These are phyloP conservation scores for Thelaira solivaga DNA, from an alignment of 2,888 invertebrate genomes.

Conservation along the genomic window DNA sequence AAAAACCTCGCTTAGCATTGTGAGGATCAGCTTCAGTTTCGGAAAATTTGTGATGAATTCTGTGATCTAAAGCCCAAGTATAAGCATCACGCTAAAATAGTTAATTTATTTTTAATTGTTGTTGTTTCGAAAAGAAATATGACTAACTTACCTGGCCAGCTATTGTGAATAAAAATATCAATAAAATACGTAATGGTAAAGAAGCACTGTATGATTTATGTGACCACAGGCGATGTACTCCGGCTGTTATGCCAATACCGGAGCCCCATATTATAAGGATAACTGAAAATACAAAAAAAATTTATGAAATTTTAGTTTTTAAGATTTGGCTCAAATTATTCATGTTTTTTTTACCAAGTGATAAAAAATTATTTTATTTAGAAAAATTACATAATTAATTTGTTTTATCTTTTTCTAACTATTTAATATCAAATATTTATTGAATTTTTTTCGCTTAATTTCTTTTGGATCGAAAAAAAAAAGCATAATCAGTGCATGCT, in stretches of 20 bases:
- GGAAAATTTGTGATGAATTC: constrained; percentile 92
- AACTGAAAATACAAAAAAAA: constrained; percentile 74
- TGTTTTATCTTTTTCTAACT: too few relatives aligned
- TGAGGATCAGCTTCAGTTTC: constrained; percentile 88
- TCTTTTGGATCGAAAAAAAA: too few relatives aligned
- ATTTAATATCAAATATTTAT: too few relatives aligned
- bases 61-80: constrained; percentile 91
- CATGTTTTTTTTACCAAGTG: too few relatives aligned
- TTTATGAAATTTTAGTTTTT: neutral
- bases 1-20: constrained; percentile 89
- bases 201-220: constrained; percentile 87
- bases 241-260: constrained; percentile 90
- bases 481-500: too few relatives aligned
- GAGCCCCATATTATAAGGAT: constrained; percentile 81
- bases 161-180: constrained; percentile 85
- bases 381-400: too few relatives aligned
- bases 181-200: constrained; percentile 82
- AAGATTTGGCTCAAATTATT: too few relatives aligned
- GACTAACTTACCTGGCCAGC: constrained; percentile 83
- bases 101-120: neutral
- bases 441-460: too few relatives aligned
- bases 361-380: too few relatives aligned
- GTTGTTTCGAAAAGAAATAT: constrained; percentile 66
- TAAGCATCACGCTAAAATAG: constrained; percentile 85
- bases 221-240: constrained; percentile 89